Evolutionary conservation across 2,113 vertebrate species (phyloP).

Genomic region (Erythrolamprus reginae): DNA sequence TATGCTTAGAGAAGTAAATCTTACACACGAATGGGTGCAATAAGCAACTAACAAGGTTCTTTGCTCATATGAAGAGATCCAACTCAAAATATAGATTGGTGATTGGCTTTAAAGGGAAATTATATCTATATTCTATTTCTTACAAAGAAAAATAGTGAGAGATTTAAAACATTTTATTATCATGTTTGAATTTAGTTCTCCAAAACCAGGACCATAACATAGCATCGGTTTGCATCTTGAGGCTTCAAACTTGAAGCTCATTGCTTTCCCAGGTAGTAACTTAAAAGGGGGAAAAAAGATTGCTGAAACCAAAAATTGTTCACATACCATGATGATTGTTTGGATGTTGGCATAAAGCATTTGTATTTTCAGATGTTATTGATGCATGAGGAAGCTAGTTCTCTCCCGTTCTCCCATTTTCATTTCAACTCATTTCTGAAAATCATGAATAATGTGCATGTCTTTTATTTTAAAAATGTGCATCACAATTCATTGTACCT

Average conservation of each 20-base stretch:
- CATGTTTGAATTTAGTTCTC: constrained; percentile 51
- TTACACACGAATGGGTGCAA: constrained; percentile 9
- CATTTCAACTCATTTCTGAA: not conserved
- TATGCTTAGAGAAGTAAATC: constrained; percentile 41
- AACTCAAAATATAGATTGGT: constrained; percentile 53
- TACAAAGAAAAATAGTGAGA: constrained; percentile 38
- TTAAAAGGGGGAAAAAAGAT: not conserved
- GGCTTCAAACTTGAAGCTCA: constrained; percentile 8
- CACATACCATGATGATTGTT: not conserved
- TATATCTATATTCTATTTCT: constrained; percentile 35
- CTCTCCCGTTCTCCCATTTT: not conserved
- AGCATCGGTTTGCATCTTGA: constrained; percentile 34
- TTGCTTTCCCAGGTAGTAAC: not conserved
- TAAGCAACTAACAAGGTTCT: constrained; percentile 32
- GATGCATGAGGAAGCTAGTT: not conserved
- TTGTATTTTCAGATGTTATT: not conserved
- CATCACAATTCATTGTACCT: not conserved
- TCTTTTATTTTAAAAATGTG: not conserved
- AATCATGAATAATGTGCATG: not conserved
- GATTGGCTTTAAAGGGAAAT: constrained; percentile 44
- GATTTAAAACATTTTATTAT: constrained; percentile 46
- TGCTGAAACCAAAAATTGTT: not conserved
- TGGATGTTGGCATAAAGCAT: not conserved
- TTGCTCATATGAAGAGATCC: constrained; percentile 32
- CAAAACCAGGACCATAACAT: constrained; percentile 29